Evolutionary conservation across 2,888 invertebrate species (phyloP).

Genomic region (Chaetogeoica ovagalla): DNA sequence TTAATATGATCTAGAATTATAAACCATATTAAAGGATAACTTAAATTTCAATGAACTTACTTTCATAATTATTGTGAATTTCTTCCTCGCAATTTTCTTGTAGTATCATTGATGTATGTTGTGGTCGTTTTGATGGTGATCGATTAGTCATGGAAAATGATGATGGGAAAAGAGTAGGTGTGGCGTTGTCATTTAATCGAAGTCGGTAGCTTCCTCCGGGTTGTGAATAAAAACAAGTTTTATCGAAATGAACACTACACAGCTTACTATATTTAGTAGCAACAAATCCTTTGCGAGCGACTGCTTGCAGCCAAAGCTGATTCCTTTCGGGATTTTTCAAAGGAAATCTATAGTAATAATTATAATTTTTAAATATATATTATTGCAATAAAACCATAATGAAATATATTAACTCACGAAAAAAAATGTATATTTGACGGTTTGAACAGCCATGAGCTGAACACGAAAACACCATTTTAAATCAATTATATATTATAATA

Average conservation of each 20-base stretch:
- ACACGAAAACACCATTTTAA: no score
- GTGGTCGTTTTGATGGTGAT: not conserved
- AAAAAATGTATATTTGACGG: no score
- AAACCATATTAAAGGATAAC: not conserved
- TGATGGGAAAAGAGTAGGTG: not conserved
- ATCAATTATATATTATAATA: no score
- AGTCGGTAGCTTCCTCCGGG: not conserved
- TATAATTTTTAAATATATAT: no score
- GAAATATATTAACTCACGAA: no score
- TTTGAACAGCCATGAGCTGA: no score
- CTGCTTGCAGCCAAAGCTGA: slow-evolving; percentile 3
- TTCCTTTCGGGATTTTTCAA: not conserved
- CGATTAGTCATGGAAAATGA: not conserved
- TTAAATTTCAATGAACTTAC: not conserved
- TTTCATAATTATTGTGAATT: no score
- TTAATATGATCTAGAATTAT: not conserved
- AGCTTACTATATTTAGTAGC: slow-evolving; percentile 1
- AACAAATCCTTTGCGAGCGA: slow-evolving; percentile 1
- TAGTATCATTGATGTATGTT: not conserved
- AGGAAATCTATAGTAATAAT: no score
- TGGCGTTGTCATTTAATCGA: slow-evolving; percentile 4
- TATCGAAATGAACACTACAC: slow-evolving; percentile 5
- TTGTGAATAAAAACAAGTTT: not conserved
- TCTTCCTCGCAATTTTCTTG: not conserved
- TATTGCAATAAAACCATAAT: no score